Evolutionary conservation across 23 tunicate genomes (phyloP), one percentile per base, ranked within the genome.

Genomic region (Trididemnum clinides): DNA sequence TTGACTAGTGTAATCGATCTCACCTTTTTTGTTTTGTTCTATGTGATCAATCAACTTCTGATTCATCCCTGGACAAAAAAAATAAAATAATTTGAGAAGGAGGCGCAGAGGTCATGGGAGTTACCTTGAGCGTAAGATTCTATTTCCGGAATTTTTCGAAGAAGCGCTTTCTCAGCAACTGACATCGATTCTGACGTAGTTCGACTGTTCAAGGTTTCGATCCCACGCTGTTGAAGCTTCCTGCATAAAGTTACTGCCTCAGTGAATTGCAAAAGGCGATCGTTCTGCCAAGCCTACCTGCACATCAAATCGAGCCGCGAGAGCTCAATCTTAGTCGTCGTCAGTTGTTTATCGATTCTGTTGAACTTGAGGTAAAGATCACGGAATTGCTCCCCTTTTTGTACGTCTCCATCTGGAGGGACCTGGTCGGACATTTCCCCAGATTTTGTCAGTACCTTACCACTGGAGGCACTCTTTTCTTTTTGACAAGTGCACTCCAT

Each of bases 121-220:
- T n/a, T 59, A 87, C 91, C 78, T 71, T 75, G 35, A 33, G 91
- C 66, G 58, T 58, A 80, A 1, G 91, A 49, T 34, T 87, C 85
- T 0, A 87, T 57, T 34, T 71, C 33, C 44, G 91, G 72, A 29
- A 87, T 49, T 80, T 80, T 80, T 30, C 50, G 81, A 36, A 70
- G 72, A 31, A 72, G n/a, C 12, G 71, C 72, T 51, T 51, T 33
- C 34, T 80, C 85, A 35, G 77, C 2, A 3, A 59, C 39, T 1
- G 85, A 31, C 25, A 80, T 37, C 30, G 81, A 5, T 3, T 10
- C 29, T 28, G 80, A 36, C 23, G 82, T 57, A 36, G 71, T 50
- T 20, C 80, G 23, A 20, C 85, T 70, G 64, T 6, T n/a, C n/a
- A n/a, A n/a, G 23, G 54, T 44, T 25, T 25, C 5, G 22, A 59